Evolutionary conservation across 2,797 vertebrate species (phyloP).

Genomic region (Neoniphon sammara): DNA sequence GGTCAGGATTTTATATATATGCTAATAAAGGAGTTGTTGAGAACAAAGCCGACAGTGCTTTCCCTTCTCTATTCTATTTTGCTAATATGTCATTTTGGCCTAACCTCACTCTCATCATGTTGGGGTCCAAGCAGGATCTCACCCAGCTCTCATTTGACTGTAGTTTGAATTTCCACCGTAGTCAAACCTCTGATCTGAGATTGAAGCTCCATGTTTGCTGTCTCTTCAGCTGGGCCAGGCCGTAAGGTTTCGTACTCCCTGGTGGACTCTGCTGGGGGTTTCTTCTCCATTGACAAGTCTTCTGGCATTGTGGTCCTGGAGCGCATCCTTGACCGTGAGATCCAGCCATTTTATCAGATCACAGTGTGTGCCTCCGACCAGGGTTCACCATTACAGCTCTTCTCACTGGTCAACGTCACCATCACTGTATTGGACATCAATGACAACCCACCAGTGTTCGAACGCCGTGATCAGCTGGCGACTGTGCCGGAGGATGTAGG

Average conservation of each 20-base stretch:
- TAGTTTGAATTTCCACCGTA: too few relatives aligned
- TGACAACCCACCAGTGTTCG: constrained; percentile 96
- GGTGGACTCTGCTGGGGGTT: constrained; percentile 85
- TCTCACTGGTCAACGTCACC: constrained; percentile 88
- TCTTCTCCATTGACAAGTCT: constrained; percentile 92
- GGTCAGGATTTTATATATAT: too few relatives aligned
- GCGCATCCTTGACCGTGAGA: constrained; percentile 90
- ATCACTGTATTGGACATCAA: constrained; percentile 96
- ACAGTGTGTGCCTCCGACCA: constrained; percentile 90
- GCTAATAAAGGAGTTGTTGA: too few relatives aligned
- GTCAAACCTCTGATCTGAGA: neutral
- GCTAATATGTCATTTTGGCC: neutral
- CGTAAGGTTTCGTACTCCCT: constrained; percentile 92
- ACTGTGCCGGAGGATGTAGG: constrained; percentile 90
- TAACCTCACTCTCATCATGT: neutral
- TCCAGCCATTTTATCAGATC: constrained; percentile 90
- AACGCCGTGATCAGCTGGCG: constrained; percentile 92
- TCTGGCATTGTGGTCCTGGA: constrained; percentile 93
- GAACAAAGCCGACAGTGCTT: neutral
- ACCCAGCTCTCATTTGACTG: neutral
- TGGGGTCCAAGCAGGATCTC: neutral
- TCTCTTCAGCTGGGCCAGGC: constrained; percentile 83
- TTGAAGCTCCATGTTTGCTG: neutral
- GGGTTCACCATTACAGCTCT: constrained; percentile 85
- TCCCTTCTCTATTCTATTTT: neutral